Percentiles rank a stretch among this genome's conserved stretches.
Evolutionary conservation across 2,888 invertebrate genomes (phyloP).

Genomic region (Stenoptilia bipunctidactyla): DNA sequence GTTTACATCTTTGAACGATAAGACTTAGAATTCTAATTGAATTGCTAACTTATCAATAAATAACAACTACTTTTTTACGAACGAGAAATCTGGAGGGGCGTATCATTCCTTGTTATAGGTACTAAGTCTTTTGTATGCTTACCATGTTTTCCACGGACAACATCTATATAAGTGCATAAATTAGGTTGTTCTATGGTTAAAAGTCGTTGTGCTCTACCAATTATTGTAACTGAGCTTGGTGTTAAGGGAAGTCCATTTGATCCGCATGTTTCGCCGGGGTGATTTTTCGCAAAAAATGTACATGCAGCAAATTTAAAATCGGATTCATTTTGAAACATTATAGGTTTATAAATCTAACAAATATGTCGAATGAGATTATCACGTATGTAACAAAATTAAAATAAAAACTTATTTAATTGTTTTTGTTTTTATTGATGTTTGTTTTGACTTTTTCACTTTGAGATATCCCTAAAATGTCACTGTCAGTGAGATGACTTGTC

Average conservation of each 20-base stretch:
- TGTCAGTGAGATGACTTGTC: no score
- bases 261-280: slow-evolving; percentile 92
- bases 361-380: no score
- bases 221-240: slow-evolving; percentile 94
- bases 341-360: no score
- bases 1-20: no score
- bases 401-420: no score
- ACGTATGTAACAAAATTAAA: no score
- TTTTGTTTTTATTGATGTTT: no score
- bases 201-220: slow-evolving; percentile 88
- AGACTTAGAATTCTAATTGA: no score
- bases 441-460: no score
- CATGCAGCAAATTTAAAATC: slow-evolving; percentile 80
- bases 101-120: not conserved
- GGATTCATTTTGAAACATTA: slow-evolving; percentile 30
- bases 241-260: slow-evolving; percentile 96
- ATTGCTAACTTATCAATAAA: not conserved
- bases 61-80: not conserved
- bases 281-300: slow-evolving; percentile 92
- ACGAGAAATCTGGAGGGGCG: not conserved
- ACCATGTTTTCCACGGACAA: slow-evolving; percentile 96
- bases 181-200: slow-evolving; percentile 84
- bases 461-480: no score
- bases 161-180: slow-evolving; percentile 91
- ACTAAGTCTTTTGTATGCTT: slow-evolving; percentile 20